These are phyloP conservation scores for Tragulus kanchil DNA, from an alignment of 2,113 vertebrate species.

Conservation along the genomic window DNA sequence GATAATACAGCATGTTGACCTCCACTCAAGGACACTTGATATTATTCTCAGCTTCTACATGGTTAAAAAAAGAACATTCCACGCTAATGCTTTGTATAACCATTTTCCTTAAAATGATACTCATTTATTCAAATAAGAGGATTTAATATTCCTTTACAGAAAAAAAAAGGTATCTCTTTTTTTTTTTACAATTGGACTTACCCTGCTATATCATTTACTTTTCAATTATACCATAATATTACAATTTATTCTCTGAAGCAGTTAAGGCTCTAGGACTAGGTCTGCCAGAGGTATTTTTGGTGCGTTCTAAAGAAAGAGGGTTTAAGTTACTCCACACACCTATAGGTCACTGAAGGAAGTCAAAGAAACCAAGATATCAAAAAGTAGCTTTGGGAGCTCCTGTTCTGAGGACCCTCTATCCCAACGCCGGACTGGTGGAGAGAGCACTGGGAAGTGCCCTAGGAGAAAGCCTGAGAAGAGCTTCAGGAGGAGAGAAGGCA, in stretches of 20 bases:
- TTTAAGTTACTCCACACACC: neutral
- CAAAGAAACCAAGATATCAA: constrained; percentile 3
- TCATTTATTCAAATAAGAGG: constrained; percentile 3
- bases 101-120: neutral
- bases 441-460: no score
- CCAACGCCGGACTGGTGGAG: no score
- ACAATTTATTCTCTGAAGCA: constrained; percentile 31
- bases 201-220: neutral
- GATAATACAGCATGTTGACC: neutral
- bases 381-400: neutral
- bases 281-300: neutral
- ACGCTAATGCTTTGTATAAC: constrained; percentile 1
- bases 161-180: neutral
- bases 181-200: neutral
- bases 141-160: constrained; percentile 37
- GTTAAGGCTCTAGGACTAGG: neutral
- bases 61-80: neutral
- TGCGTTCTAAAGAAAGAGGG: neutral
- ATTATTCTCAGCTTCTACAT: constrained; percentile 31
- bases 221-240: neutral
- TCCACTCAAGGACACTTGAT: constrained; percentile 12
- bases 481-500: no score
- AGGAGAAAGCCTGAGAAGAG: no score
- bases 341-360: neutral
- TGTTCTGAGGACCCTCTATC: no score